These are phyloP conservation scores for Theonella swinhoei DNA, from an alignment of 37 sponge, comb jelly and placozoan genomes.

Conservation along the genomic window DNA sequence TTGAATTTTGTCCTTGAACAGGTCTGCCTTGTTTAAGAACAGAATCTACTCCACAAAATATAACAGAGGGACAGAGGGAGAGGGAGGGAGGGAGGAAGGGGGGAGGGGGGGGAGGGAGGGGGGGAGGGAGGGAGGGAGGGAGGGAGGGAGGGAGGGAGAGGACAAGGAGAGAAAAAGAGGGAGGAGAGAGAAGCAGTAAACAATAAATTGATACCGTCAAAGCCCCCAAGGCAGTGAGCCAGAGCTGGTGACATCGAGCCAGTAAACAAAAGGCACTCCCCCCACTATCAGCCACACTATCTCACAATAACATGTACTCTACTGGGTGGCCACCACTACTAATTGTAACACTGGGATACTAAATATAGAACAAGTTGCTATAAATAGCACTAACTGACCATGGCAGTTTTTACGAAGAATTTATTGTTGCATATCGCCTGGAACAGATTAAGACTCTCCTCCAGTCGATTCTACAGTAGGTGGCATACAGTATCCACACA, in stretches of 20 bases:
- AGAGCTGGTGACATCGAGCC: background rate
- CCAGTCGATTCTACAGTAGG: constrained; percentile 86
- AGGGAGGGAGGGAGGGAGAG: background rate
- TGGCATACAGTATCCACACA: background rate
- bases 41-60: constrained; percentile 70
- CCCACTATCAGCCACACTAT: too few species aligned
- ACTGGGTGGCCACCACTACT: too few species aligned
- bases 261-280: background rate
- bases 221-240: too few species aligned
- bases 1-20: constrained; percentile 87
- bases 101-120: background rate
- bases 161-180: background rate
- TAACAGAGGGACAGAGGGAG: background rate
- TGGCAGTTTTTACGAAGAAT: constrained; percentile 94
- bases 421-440: constrained; percentile 98
- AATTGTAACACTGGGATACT: too few species aligned
- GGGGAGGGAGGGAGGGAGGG: background rate
- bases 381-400: constrained; percentile 73
- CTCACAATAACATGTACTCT: too few species aligned
- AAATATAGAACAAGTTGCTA: background rate
- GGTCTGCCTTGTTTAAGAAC: constrained; percentile 96
- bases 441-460: constrained; percentile 92
- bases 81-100: background rate
- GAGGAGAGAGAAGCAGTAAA: background rate
- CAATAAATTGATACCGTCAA: background rate